Evolutionary conservation across 2,113 vertebrate species (phyloP), one percentile per base, ranked within the genome.

Genomic region (Tachuris rubrigastra): DNA sequence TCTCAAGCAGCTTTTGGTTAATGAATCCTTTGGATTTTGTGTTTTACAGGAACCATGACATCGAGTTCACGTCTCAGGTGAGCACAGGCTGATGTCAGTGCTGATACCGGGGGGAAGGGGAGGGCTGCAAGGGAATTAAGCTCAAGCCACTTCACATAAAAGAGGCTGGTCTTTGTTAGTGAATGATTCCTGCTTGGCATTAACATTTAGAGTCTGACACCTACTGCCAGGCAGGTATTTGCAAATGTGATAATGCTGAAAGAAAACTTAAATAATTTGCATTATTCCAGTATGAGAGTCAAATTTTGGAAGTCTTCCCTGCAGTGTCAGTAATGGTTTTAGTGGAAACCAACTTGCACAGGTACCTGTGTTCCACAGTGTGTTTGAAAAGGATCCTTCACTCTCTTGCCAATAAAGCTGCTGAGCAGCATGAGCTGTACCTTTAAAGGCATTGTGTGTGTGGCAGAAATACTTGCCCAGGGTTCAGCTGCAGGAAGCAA

Each of bases 41-140:
- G 65, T 95, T 73, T 97, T 95, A 5, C 95, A 98, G 98, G 92
- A 98, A 92, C 95, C 94, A 95, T 0, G 97, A 98, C 42, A 55
- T 97, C 5, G 98, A 98, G 15, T 74, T 92, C 33, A 75, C 95
- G 0, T 78, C 74, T 79, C 94, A 98, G 91, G 98, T 98, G 97
- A 98, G 71, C 21, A 8, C n/a, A 5, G 41, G 69, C 53, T 27
- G 22, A 10, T 31, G 3, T 16, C 3, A 9, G 24, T 9, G 23
- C 8, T 46, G 37, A 3, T 3, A 31, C 19, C 4, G 6, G 1
- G 2, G 53, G 14, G 5, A 13, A 9, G 16, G 9, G 21, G 15
- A 23, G 37, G 47, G 62, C 19, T 60, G 17, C 33, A 15, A 63
- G 33, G 30, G 63, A 55, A 50, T 66, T 10, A 53, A 56, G 27